Base-by-base conservation (phyloP, 2,888 invertebrate genomes). In the Noctua janthe region DNA sequence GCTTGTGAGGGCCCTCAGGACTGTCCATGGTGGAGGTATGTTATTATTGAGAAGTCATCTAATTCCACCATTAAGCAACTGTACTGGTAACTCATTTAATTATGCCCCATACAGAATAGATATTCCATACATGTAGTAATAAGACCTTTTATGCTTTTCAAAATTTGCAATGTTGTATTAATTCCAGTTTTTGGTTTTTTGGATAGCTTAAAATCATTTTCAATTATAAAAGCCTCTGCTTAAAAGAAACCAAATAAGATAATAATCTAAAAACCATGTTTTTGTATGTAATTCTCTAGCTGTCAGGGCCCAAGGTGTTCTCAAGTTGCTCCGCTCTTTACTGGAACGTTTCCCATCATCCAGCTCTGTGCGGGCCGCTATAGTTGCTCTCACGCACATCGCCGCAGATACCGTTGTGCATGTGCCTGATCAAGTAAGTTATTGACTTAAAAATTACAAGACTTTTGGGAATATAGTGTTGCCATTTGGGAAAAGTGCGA, bases 321-420 rank as follows among this genome's bases (percentile, higher is more conserved):
- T 95, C 47, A 95, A 95, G 77, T 91, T 97, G 2, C 94, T 97
- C 0, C 92, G 94, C 0, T 95, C 96, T 0, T 88, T 97, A 49
- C 88, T 97, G 71, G 96, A 96, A 79, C 92, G 95, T 84, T 96
- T 97, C 76, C 97, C 97, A 0, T 96, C 97, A 0, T 93, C 96
- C 0, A 96, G 95, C 76, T 94, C 96, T 0, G 96, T 96, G 13
- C 90, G 97, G 7, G 98, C 98, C 2, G 99, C 99, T 67, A 97
- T 99, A 66, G 98, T 98, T 88, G 99, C 99, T 0, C 97, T 99
- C 78, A 99, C 99, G 0, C 98, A 98, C 84, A 97, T 99, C 15
- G 99, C 99, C 0, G 98, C 98, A 1, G 98, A 99, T 71, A 99
- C 99, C 0, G 97, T 99, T 20, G 98, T 99, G 0, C 99, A 99